A percentile compares a stretch with the other conserved stretches of the same genome.
phyloP scores from a whole-genome alignment of 2,797 vertebrate genomes.

The Chloroceryle amazona region DNA sequence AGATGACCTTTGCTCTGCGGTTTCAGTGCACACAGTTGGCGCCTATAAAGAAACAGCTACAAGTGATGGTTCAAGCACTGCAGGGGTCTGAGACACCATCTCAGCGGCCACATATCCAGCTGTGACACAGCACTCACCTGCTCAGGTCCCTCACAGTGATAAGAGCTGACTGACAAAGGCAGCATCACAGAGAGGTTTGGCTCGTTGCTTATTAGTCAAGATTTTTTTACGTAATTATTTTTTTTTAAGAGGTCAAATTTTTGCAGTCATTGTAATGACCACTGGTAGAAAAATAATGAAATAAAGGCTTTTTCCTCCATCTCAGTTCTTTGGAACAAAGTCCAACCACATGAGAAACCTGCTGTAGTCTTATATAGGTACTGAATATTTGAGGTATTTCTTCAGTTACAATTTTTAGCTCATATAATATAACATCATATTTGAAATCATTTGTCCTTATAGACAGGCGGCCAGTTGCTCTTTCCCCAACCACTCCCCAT shows the following conservation, averaged over 20 bases:
- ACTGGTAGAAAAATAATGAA: neutral
- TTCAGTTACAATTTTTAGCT: neutral
- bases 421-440: neutral
- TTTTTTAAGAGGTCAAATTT: rapidly evolving
- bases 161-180: neutral
- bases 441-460: neutral
- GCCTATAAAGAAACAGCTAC: neutral
- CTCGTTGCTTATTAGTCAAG: neutral
- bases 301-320: neutral
- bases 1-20: neutral
- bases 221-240: no score
- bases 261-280: neutral
- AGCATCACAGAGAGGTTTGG: rapidly evolving
- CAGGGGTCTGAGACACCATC: neutral
- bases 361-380: neutral
- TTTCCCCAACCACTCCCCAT: rapidly evolving
- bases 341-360: neutral
- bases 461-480: neutral
- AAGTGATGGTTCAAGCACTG: neutral
- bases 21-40: neutral
- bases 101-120: neutral
- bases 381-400: neutral
- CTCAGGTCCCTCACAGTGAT: rapidly evolving
- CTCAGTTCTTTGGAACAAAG: neutral
- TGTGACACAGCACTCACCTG: rapidly evolving